Percentiles rank a stretch among this genome's conserved stretches.
Conservation (phyloP, 2,113 vertebrate genomes). For the Alethe diademata region DNA sequence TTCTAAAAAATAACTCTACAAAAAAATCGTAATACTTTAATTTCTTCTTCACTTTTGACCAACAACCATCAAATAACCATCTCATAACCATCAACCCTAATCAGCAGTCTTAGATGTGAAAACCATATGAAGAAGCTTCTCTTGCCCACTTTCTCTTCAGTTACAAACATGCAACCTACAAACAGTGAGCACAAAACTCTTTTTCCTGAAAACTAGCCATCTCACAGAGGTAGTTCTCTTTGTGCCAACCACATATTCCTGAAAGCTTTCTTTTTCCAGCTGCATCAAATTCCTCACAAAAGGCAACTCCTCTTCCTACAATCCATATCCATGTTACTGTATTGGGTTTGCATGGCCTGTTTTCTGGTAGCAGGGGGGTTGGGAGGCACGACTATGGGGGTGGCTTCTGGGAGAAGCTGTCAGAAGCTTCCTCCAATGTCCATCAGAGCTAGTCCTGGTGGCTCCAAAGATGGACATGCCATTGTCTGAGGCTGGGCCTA, state of each 20-base stretch:
- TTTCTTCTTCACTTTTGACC: background rate
- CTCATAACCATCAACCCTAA: background rate
- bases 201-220: background rate
- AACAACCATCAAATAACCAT: background rate
- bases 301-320: background rate
- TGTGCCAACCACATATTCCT: background rate
- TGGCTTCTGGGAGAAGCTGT: background rate
- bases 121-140: background rate
- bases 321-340: fast-evolving
- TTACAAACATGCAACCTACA: background rate
- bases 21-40: background rate
- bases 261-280: background rate
- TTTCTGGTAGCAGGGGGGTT: background rate
- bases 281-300: background rate
- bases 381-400: too few species aligned
- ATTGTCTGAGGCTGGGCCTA: background rate
- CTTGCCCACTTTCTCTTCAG: background rate
- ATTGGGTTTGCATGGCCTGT: background rate
- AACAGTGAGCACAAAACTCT: background rate
- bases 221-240: background rate
- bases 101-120: background rate
- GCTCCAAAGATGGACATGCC: background rate
- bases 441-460: background rate
- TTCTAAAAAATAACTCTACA: background rate
- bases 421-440: background rate